Percentiles rank a stretch among this genome's conserved stretches.
Conservation (phyloP, 2,888 invertebrate genomes). For the Aricia artaxerxes region DNA sequence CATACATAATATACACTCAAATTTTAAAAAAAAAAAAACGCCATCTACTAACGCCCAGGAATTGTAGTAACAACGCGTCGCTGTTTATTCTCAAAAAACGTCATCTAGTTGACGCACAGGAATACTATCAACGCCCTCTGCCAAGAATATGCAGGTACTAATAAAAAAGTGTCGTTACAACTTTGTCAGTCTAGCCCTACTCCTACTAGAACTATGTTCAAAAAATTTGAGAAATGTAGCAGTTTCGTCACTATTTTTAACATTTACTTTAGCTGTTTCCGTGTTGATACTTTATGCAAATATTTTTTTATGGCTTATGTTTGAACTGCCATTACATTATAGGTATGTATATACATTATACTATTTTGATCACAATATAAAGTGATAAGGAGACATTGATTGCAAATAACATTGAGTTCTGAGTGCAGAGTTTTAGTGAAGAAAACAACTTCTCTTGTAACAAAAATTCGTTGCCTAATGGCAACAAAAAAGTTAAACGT, state of each 20-base stretch:
- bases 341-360: not conserved
- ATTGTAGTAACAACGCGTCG: too few relatives aligned
- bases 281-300: not conserved
- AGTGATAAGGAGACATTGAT: not conserved
- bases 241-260: not conserved
- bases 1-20: too few relatives aligned
- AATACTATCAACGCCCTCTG: too few relatives aligned
- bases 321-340: not conserved
- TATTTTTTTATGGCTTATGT: not conserved
- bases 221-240: not conserved
- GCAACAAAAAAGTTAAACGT: too few relatives aligned
- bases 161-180: too few relatives aligned
- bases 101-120: too few relatives aligned
- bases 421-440: not conserved
- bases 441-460: not conserved
- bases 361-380: not conserved
- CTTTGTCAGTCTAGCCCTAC: too few relatives aligned
- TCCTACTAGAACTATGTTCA: too few relatives aligned
- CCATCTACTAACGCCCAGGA: too few relatives aligned
- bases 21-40: too few relatives aligned
- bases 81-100: too few relatives aligned
- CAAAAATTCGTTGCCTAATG: not conserved
- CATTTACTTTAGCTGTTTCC: not conserved
- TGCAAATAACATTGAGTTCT: not conserved
- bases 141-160: too few relatives aligned